A percentile compares a stretch with the other conserved stretches of the same genome.
These are phyloP conservation scores for Coreoperca whiteheadi DNA, from an alignment of 2,113 vertebrate species.

Conservation along the genomic window DNA sequence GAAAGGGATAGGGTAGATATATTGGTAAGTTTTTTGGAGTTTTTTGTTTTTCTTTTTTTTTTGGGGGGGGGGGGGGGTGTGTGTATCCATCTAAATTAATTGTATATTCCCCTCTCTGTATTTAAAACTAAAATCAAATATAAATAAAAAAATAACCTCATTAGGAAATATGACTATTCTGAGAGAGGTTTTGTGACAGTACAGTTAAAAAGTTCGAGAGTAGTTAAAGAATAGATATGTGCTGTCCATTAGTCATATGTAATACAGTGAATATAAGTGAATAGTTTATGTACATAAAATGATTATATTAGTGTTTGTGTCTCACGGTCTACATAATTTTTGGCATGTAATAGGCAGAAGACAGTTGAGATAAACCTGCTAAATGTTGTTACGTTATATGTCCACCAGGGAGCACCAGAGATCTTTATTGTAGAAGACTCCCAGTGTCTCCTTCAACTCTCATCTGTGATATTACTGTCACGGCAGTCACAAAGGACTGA, in stretches of 20 bases:
- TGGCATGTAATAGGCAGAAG: neutral
- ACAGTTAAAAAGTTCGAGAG: neutral
- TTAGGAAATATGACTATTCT: neutral
- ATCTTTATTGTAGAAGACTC: constrained; percentile 16
- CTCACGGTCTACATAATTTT: neutral
- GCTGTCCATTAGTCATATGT: neutral
- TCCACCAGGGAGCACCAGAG: constrained; percentile 78
- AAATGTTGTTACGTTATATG: neutral
- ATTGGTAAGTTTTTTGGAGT: too few relatives aligned
- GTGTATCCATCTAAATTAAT: neutral
- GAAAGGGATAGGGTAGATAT: too few relatives aligned
- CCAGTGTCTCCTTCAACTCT: constrained; percentile 1
- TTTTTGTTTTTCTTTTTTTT: too few relatives aligned
- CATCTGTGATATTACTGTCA: constrained; percentile 45
- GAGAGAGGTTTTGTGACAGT: neutral
- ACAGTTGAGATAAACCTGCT: neutral
- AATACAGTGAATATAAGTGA: neutral
- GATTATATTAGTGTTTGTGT: neutral
- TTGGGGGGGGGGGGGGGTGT: too few relatives aligned
- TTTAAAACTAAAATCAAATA: neutral
- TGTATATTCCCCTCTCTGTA: too few relatives aligned
- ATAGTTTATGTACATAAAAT: neutral
- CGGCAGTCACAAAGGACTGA: constrained; percentile 64
- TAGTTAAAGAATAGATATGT: neutral
- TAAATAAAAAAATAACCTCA: neutral